Percentiles rank a stretch among this genome's conserved stretches.
These are phyloP conservation scores for Triops longicaudatus DNA, from an alignment of 1,140 invertebrate genomes.

Conservation along the genomic window DNA sequence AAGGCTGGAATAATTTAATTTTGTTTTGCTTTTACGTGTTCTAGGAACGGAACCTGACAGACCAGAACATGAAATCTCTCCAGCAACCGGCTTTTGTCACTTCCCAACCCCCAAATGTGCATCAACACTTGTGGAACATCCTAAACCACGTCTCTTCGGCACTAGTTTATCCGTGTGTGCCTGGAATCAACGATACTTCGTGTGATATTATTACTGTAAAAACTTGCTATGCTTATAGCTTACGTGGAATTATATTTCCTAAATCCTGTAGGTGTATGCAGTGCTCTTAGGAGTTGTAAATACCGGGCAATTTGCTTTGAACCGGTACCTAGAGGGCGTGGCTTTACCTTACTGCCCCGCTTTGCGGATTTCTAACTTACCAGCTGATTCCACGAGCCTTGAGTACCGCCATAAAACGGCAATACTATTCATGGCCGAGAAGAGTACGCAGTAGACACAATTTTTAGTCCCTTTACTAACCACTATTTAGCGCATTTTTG, in stretches of 20 bases:
- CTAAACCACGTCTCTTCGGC: slow-evolving; percentile 40
- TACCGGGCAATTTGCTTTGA: slow-evolving; percentile 29
- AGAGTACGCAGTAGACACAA: neutral
- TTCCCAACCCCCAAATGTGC: slow-evolving; percentile 57
- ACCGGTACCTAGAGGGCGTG: slow-evolving; percentile 23
- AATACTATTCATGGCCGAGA: neutral
- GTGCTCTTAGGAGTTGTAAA: slow-evolving; percentile 19
- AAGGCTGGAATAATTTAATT: no score
- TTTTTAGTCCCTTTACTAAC: neutral
- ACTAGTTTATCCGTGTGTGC: slow-evolving; percentile 56
- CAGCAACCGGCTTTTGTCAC: slow-evolving; percentile 52
- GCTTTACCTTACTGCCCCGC: neutral
- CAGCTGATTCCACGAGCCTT: slow-evolving; percentile 27
- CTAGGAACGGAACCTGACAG: slow-evolving; percentile 39
- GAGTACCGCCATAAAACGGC: slow-evolving; percentile 25
- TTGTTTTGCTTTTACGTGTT: slow-evolving; percentile 19
- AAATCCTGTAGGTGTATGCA: slow-evolving; percentile 10
- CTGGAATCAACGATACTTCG: slow-evolving; percentile 53
- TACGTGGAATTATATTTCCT: slow-evolving; percentile 29
- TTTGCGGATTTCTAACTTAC: neutral
- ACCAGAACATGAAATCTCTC: slow-evolving; percentile 48
- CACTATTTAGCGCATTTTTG: no score
- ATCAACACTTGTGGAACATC: slow-evolving; percentile 56
- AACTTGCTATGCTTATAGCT: slow-evolving; percentile 42
- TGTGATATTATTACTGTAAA: slow-evolving; percentile 55